Evolutionary conservation across 2,888 invertebrate genomes (phyloP).

Genomic region (Vandiemenella viatica): DNA sequence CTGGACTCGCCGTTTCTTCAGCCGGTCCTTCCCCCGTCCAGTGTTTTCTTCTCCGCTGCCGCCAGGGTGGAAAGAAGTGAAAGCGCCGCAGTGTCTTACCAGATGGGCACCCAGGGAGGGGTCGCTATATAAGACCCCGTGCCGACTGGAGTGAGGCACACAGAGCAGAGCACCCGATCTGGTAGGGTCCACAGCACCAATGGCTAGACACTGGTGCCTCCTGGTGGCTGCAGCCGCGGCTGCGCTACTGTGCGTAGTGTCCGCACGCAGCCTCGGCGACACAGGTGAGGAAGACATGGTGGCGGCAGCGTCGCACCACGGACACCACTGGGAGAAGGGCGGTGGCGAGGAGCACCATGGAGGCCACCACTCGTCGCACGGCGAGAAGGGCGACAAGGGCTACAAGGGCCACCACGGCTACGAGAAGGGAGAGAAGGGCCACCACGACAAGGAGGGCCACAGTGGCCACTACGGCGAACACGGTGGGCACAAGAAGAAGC

Average conservation of each 20-base stretch:
- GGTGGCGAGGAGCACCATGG: conserved; percentile 53
- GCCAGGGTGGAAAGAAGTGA: not conserved
- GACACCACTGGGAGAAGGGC: conserved; percentile 40
- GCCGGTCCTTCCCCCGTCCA: no score
- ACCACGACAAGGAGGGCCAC: conserved; percentile 35
- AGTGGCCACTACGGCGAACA: conserved; percentile 46
- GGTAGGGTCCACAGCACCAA: not conserved
- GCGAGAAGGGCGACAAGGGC: conserved; percentile 64
- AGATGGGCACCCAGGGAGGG: no score
- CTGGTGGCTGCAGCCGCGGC: not conserved
- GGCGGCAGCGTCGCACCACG: conserved; percentile 12
- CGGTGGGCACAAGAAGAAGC: conserved; percentile 44
- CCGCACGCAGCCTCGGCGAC: not conserved
- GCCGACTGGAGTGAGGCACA: no score
- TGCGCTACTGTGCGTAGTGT: not conserved
- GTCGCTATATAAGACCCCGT: no score
- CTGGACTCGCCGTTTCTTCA: no score
- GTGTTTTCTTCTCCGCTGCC: not conserved
- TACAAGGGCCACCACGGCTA: conserved; percentile 61
- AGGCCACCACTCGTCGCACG: conserved; percentile 52
- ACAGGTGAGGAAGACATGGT: conserved; percentile 17
- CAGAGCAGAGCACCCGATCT: no score
- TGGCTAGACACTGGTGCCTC: not conserved
- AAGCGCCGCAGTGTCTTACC: no score
- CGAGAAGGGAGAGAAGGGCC: conserved; percentile 56